Evolutionary conservation across 2,888 invertebrate species (phyloP), one percentile per base, ranked within the genome.

Genomic region (Ligdia adustata): DNA sequence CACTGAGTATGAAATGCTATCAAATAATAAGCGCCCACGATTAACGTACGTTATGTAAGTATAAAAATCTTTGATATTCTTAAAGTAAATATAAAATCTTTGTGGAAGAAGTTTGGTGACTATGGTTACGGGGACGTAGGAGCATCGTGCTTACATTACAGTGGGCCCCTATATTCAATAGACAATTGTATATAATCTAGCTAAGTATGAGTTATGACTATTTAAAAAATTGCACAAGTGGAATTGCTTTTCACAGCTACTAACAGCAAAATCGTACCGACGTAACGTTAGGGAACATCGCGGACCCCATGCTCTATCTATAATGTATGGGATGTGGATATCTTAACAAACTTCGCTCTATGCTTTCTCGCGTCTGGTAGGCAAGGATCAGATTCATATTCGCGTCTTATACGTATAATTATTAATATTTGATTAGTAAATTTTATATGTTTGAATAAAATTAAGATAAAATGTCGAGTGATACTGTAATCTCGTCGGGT

Each of bases 1-100:
- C 91, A 91, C 91, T 91, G 91, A 90, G 90, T 91, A 91, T 90
- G 90, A 90, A 89, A 88, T 85, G 84, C 86, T 86, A 89, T 87
- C 79, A 90, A 90, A 90, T 89, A 82, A 90, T 90, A 90, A 89
- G 90, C 85, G 90, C 90, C 89, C 91, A 88, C 89, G 67, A 72
- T 73, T 79, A 70, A 75, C 72, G 74, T 80, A 80, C 76, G 70
- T 73, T 73, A 75, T 73, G 75, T 76, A 79, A 66, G 72, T 78
- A 83, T 80, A 82, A 83, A 84, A 82, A 80, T 79, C 78, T 85
- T 81, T 81, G 78, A 33, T 49, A 49, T 49, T 79, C 81, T 86
- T 85, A 86, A 73, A 87, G 86, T 86, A 87, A 86, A 84, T 85
- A 86, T 86, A 87, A 86, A 85, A 83, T 84, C 83, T 87, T 84